Base-by-base conservation (phyloP, 2,797 vertebrate genomes). In the Coregonus sp. region DNA sequence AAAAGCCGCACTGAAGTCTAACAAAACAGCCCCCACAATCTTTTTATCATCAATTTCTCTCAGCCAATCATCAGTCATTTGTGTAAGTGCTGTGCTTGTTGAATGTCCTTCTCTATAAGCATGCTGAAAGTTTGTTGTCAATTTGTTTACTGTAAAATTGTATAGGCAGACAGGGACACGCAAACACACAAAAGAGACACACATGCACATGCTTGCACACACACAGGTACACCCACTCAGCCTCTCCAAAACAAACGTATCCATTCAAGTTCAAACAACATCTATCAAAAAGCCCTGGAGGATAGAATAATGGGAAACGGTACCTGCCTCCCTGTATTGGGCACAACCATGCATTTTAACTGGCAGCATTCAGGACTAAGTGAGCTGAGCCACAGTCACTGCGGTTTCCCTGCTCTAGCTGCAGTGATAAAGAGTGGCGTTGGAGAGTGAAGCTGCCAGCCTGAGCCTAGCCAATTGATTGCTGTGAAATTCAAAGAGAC, bases 401-500 rank as follows among this genome's bases (percentile, higher is more conserved):
- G 59, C 9, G 67, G n/a, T 37, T 63, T 75, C 73, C 75, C 59
- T 79, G 72, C 73, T 75, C 79, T 81, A 80, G 77, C 51, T 70
- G 54, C 31, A 75, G 65, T 16, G 76, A 66, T 50, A 52, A 14
- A 81, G 78, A 56, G 76, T 70, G 69, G 66, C 78, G 9, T 63
- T 35, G 50, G 35, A 73, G 70, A 75, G 51, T 52, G 33, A 20
- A 54, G 25, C 47, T 37, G 68, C 52, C 56, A 75, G 47, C 71
- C 51, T 4, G 56, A 75, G 47, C 71, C 51, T 4, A 52, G 75
- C 80, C 61, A 81, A 84, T 37, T 84, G 83, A 86, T 84, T 80
- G 78, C 80, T 82, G 66, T 74, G 77, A 74, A 84, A 82, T 74
- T 77, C 69, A 85, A 78, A 18, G 47, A 69, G 77, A 71, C 52